phyloP scores from a whole-genome alignment of 2,888 invertebrate genomes.

The Xestoiulus laeticollis region DNA sequence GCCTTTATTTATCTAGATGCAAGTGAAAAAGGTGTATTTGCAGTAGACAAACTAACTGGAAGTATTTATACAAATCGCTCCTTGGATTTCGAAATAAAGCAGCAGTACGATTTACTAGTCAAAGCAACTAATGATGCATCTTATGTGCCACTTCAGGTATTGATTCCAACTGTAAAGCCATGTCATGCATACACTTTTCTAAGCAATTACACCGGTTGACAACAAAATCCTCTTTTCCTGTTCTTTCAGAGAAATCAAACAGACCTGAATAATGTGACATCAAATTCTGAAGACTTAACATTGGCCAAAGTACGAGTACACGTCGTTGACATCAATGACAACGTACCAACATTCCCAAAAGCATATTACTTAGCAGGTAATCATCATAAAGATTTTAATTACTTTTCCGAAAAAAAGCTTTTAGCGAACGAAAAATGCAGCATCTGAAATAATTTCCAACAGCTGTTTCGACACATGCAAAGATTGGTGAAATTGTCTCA shows the following conservation, averaged over 20 bases:
- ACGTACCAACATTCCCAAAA: slow-evolving; percentile 78
- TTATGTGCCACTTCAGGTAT: slow-evolving; percentile 53
- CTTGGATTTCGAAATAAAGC: slow-evolving; percentile 82
- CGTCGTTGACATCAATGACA: slow-evolving; percentile 85
- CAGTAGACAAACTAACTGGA: slow-evolving; percentile 81
- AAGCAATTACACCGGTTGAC: no score
- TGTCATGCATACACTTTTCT: no score
- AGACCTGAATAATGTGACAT: neutral
- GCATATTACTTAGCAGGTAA: slow-evolving; percentile 65
- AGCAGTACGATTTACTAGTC: slow-evolving; percentile 78
- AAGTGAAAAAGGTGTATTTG: slow-evolving; percentile 80
- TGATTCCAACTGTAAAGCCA: neutral
- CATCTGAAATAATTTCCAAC: neutral
- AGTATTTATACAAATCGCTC: slow-evolving; percentile 79
- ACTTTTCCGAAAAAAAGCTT: no score
- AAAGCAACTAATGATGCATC: slow-evolving; percentile 75
- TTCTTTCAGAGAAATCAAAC: neutral
- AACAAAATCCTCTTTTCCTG: no score
- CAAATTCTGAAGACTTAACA: slow-evolving; percentile 69
- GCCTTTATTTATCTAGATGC: slow-evolving; percentile 59
- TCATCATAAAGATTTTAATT: neutral
- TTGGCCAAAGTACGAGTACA: slow-evolving; percentile 70
- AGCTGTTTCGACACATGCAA: slow-evolving; percentile 62
- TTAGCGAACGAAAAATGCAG: neutral
- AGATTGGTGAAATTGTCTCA: slow-evolving; percentile 60